Base-by-base conservation (phyloP, 2,113 vertebrate genomes). In the Oxygymnocypris stewartii region DNA sequence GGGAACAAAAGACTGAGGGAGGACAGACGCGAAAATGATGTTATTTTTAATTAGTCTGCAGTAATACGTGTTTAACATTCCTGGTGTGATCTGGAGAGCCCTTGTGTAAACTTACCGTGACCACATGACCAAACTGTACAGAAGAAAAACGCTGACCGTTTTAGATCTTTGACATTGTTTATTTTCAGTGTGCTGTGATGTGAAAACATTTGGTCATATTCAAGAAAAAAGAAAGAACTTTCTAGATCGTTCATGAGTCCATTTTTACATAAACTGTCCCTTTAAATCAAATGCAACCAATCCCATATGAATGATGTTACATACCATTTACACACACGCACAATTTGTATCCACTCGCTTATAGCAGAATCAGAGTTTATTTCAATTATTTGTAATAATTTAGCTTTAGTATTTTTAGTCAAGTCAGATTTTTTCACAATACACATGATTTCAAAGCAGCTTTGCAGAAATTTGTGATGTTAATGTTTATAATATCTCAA, bases 21-120 rank as follows among this genome's bases (percentile, higher is more conserved):
- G 49, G 71, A 49, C 54, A 44, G 75, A 79, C 7, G n/a, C 79
- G 74, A 57, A 78, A 86, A 81, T 76, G 4, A 67, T 84, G 84
- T 85, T 89, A 79, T 89, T 85, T 89, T 87, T 89, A 75, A 89
- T 89, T 89, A 81, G 85, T 73, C 40, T 51, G 28, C 77, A 79
- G 79, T 87, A 57, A 87, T 83, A 81, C 80, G 78, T 54, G 81
- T 49, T 82, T 79, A 69, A 79, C 49, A 31, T 73, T 80, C 9
- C 42, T 78, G 77, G 44, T 59, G 16, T 31, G 2, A 25, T 40
- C 35, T 63, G n/a, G 14, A 73, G 67, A 25, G 54, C 61, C 59
- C 42, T 82, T 69, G 28, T 82, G 63, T 82, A 82, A 82, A 71
- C 9, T 4, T 23, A 13, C 16, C 1, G 40, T 28, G 79, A 67